Percentiles rank a stretch among this genome's conserved stretches.
Evolutionary conservation across 2,888 invertebrate species (phyloP).

Genomic region (Campoplex capitator): DNA sequence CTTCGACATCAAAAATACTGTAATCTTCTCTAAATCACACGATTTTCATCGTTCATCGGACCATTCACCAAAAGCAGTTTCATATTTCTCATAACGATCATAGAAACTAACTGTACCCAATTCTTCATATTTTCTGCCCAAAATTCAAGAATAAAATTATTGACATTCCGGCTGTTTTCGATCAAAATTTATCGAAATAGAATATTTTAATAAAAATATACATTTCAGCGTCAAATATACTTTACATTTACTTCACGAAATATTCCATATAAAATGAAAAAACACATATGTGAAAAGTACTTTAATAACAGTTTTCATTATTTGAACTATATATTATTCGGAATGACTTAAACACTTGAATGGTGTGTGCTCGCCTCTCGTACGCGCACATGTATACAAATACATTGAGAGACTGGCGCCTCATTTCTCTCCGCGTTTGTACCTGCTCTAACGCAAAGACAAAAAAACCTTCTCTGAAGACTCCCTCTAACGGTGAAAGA

Average conservation of each 20-base stretch:
- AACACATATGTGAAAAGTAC: neutral
- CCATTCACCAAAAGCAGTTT: neutral
- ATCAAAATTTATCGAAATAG: too few species aligned
- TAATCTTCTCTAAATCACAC: neutral
- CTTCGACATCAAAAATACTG: neutral
- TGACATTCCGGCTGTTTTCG: too few species aligned
- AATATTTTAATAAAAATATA: too few species aligned
- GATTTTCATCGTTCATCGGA: neutral
- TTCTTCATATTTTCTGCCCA: too few species aligned
- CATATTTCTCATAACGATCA: neutral
- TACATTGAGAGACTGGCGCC: constrained; percentile 18
- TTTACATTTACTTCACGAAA: too few species aligned
- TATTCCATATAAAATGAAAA: too few species aligned
- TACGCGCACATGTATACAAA: neutral
- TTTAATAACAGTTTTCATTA: neutral
- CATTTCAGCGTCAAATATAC: too few species aligned
- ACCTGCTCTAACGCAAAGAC: constrained; percentile 38
- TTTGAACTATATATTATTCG: neutral
- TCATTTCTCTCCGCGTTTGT: constrained; percentile 20
- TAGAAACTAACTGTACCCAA: neutral
- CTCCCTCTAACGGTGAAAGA: constrained; percentile 46
- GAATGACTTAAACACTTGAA: neutral
- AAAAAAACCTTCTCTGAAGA: constrained; percentile 45
- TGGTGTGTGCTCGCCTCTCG: neutral
- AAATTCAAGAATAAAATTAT: too few species aligned